Evolutionary conservation across 2,888 invertebrate genomes (phyloP).

Genomic region (Xanthorhoe spadicearia): DNA sequence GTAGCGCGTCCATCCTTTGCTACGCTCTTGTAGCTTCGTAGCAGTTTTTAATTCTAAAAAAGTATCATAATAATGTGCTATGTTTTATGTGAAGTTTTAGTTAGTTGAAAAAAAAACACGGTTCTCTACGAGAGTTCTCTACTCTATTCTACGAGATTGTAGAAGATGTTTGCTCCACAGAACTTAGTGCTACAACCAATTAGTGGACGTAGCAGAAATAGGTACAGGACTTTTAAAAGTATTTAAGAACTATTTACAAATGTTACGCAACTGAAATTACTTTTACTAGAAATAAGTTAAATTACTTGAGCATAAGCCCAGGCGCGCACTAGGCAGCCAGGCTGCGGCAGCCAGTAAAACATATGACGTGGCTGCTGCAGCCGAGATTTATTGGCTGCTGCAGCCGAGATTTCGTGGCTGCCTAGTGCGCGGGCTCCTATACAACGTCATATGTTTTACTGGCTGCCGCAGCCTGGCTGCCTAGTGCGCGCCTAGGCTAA

Average conservation of each 20-base stretch:
- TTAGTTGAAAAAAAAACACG: background rate
- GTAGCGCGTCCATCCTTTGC: conserved; percentile 30
- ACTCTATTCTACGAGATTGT: background rate
- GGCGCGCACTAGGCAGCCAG: too few relatives aligned
- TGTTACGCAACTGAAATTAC: background rate
- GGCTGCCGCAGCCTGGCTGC: too few relatives aligned
- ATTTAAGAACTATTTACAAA: background rate
- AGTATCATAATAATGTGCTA: background rate
- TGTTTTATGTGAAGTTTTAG: background rate
- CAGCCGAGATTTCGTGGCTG: too few relatives aligned
- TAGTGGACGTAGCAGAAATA: background rate
- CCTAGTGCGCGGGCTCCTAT: too few relatives aligned
- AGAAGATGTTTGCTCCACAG: background rate
- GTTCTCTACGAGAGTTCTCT: background rate
- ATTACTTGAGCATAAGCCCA: too few relatives aligned
- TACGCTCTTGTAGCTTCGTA: conserved; percentile 3
- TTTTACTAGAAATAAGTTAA: too few relatives aligned
- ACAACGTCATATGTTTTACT: too few relatives aligned
- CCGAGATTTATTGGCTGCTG: too few relatives aligned
- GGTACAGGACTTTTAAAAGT: background rate
- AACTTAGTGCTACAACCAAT: background rate
- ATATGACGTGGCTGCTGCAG: too few relatives aligned
- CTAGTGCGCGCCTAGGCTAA: too few relatives aligned
- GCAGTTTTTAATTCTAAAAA: background rate
- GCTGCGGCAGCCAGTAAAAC: too few relatives aligned